Percentiles rank a stretch among this genome's conserved stretches.
Evolutionary conservation across 2,888 invertebrate species (phyloP).

Genomic region (Dryobotodes eremita): DNA sequence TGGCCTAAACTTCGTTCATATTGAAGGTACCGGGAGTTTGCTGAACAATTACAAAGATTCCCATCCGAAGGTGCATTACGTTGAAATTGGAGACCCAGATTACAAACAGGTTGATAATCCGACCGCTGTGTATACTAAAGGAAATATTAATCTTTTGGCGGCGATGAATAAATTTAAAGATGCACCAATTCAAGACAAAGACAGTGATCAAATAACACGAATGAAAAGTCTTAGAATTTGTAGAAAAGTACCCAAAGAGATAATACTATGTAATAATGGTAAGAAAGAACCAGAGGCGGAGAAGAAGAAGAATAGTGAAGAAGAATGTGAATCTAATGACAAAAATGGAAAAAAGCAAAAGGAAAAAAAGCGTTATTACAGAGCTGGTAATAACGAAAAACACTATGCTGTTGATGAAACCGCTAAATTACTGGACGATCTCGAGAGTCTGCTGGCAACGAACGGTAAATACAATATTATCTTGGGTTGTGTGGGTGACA

Average conservation of each 20-base stretch:
- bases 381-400: slow-evolving; percentile 10
- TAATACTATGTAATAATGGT: neutral
- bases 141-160: neutral
- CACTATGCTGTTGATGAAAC: neutral
- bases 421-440: slow-evolving; percentile 9
- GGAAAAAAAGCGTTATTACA: neutral
- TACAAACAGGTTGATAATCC: neutral
- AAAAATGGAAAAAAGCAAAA: neutral
- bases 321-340: neutral
- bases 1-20: slow-evolving; percentile 28
- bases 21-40: slow-evolving; percentile 1
- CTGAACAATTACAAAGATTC: neutral
- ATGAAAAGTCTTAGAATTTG: slow-evolving; percentile 35
- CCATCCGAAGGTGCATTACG: neutral
- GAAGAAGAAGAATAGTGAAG: neutral
- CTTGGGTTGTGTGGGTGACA: slow-evolving; percentile 19
- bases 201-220: slow-evolving; percentile 4
- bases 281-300: neutral
- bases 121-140: neutral
- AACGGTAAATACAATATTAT: slow-evolving; percentile 26
- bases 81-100: neutral
- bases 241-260: neutral
- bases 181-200: neutral
- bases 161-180: neutral
- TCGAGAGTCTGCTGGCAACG: slow-evolving; percentile 20